These are phyloP conservation scores for Muricea muricata DNA, from an alignment of 92 coral and sea anemone genomes.

Conservation along the genomic window DNA sequence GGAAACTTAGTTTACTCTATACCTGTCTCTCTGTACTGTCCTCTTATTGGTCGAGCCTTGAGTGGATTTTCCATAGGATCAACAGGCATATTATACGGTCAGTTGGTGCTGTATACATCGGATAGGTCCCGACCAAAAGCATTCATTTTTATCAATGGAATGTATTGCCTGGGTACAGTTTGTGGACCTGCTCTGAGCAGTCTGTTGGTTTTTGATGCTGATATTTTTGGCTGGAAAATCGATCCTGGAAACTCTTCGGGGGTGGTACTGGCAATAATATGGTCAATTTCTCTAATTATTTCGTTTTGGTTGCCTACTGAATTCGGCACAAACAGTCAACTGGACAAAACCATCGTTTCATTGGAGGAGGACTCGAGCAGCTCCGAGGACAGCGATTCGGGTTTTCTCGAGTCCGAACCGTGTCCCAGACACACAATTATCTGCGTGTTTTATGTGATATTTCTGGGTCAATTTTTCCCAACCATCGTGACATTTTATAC, in stretches of 20 bases:
- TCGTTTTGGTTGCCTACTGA: conserved; percentile 25
- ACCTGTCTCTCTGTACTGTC: conserved; percentile 26
- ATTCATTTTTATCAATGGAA: conserved; percentile 25
- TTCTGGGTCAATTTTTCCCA: conserved; percentile 17
- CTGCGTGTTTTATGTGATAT: conserved; percentile 24
- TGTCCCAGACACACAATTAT: not conserved
- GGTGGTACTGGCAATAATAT: not conserved
- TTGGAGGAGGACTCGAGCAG: not conserved
- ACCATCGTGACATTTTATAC: conserved; percentile 36
- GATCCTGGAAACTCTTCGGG: conserved; percentile 31
- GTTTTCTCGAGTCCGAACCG: not conserved
- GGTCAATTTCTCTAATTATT: not conserved
- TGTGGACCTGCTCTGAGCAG: conserved; percentile 43
- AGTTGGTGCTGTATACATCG: not conserved
- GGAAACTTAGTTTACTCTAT: conserved; percentile 28
- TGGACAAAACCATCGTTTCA: not conserved
- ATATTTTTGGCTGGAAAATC: conserved; percentile 33
- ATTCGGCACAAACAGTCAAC: not conserved
- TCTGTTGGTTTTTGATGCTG: not conserved
- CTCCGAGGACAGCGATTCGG: conserved; percentile 5
- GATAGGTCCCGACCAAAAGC: conserved; percentile 22
- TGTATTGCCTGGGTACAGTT: conserved; percentile 9
- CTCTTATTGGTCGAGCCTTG: conserved; percentile 22
- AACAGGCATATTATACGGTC: conserved; percentile 8
- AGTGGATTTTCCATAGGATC: conserved; percentile 26